These are phyloP conservation scores for Leptatherina wallacei DNA, from an alignment of 2,797 vertebrate genomes.

Conservation along the genomic window DNA sequence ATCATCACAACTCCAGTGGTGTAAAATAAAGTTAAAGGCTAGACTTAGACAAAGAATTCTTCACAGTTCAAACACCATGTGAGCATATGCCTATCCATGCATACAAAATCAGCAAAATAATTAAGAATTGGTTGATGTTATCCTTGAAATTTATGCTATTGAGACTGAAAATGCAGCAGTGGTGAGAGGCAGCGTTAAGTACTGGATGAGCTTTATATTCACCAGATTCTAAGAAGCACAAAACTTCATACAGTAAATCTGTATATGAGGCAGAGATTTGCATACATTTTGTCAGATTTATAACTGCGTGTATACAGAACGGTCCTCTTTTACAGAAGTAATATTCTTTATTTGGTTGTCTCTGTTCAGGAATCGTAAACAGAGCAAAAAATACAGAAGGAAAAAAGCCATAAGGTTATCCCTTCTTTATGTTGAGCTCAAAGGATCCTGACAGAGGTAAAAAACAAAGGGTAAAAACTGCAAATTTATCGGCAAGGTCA, in stretches of 20 bases:
- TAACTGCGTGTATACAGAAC: neutral
- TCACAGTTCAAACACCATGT: neutral
- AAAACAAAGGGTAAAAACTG: neutral
- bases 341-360: neutral
- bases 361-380: neutral
- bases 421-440: neutral
- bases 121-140: neutral
- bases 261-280: neutral
- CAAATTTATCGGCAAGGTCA: slow-evolving; percentile 10
- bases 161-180: neutral
- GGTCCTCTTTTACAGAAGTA: neutral
- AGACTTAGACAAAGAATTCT: neutral
- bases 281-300: neutral
- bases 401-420: neutral
- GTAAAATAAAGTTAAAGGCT: neutral
- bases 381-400: neutral
- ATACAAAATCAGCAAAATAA: neutral
- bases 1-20: neutral
- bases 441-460: neutral
- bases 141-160: neutral
- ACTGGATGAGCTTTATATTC: neutral
- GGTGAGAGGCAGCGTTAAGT: neutral
- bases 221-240: neutral
- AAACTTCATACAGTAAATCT: neutral
- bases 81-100: neutral